Conservation (phyloP, 1,140 invertebrate genomes). For the Mya arenaria region DNA sequence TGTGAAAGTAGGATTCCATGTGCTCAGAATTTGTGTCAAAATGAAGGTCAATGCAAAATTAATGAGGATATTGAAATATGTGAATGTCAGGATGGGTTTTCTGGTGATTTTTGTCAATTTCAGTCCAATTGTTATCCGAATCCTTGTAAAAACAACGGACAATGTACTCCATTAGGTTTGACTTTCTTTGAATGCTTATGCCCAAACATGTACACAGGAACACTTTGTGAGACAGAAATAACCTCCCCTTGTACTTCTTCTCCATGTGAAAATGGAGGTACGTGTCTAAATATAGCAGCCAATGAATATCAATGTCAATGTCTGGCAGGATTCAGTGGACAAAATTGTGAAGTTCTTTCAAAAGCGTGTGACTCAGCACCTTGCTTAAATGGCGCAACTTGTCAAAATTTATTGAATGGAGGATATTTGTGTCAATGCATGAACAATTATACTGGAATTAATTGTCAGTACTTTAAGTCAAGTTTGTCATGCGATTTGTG, state of each 20-base stretch:
- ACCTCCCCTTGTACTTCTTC: slow-evolving; percentile 32
- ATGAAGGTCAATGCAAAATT: slow-evolving; percentile 91
- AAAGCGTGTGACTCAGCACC: slow-evolving; percentile 62
- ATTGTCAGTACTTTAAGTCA: slow-evolving; percentile 33
- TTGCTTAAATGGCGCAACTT: slow-evolving; percentile 64
- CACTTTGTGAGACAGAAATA: slow-evolving; percentile 56
- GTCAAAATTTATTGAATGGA: slow-evolving; percentile 39
- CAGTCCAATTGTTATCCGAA: slow-evolving; percentile 61
- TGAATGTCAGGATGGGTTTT: slow-evolving; percentile 60
- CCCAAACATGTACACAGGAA: slow-evolving; percentile 54
- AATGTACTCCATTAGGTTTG: slow-evolving; percentile 61
- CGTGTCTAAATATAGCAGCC: slow-evolving; percentile 77
- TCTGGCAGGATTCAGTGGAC: slow-evolving; percentile 60
- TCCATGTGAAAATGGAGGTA: slow-evolving; percentile 69
- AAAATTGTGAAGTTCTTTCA: slow-evolving; percentile 70
- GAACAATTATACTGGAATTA: slow-evolving; percentile 37
- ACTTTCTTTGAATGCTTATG: slow-evolving; percentile 62
- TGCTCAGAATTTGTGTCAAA: slow-evolving; percentile 61
- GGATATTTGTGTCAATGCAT: slow-evolving; percentile 56
- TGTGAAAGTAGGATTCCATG: slow-evolving; percentile 87
- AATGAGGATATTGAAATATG: slow-evolving; percentile 78
- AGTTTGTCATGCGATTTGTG: slow-evolving; percentile 23
- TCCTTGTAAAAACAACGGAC: slow-evolving; percentile 65
- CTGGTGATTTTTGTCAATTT: slow-evolving; percentile 76
- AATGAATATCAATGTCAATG: slow-evolving; percentile 63